phyloP scores from a whole-genome alignment of 2,797 vertebrate genomes.

The Malurus leucopterus region DNA sequence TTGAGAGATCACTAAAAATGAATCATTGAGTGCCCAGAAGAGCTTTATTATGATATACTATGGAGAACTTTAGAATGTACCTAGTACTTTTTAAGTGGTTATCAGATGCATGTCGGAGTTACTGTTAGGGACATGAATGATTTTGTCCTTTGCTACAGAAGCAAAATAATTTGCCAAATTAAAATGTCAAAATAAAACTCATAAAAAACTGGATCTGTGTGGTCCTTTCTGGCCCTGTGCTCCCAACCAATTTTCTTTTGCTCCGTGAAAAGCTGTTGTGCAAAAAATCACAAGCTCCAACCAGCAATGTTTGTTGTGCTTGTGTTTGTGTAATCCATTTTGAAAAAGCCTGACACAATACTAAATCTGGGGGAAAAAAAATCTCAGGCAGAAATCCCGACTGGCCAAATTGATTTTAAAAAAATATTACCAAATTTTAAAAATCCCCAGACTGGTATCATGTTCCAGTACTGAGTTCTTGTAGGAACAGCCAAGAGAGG shows the following conservation, averaged over 20 bases:
- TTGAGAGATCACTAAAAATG: slow-evolving; percentile 79
- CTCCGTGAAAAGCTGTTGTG: not conserved
- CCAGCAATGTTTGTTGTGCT: not conserved
- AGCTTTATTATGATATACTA: slow-evolving; percentile 72
- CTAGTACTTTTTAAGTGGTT: slow-evolving; percentile 38
- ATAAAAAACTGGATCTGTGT: slow-evolving; percentile 18
- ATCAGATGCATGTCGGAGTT: slow-evolving; percentile 23
- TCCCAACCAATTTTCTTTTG: slow-evolving; percentile 24
- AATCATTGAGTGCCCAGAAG: slow-evolving; percentile 74
- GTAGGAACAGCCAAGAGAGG: slow-evolving; percentile 17
- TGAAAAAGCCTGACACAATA: not conserved
- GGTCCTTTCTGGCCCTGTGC: not conserved
- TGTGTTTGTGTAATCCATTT: not conserved
- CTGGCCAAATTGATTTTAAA: not conserved
- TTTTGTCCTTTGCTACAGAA: slow-evolving; percentile 43
- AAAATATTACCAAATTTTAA: not conserved
- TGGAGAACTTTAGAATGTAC: slow-evolving; percentile 61
- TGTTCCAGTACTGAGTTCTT: not conserved
- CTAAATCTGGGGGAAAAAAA: not conserved
- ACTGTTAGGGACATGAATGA: slow-evolving; percentile 14
- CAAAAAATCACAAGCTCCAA: slow-evolving; percentile 9
- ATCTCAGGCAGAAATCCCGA: not conserved
- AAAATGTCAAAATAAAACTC: slow-evolving; percentile 34
- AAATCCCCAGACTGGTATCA: not conserved
- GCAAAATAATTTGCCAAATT: slow-evolving; percentile 44